Base-by-base conservation (phyloP, 2,113 vertebrate genomes). In the Syngnathus typhle region DNA sequence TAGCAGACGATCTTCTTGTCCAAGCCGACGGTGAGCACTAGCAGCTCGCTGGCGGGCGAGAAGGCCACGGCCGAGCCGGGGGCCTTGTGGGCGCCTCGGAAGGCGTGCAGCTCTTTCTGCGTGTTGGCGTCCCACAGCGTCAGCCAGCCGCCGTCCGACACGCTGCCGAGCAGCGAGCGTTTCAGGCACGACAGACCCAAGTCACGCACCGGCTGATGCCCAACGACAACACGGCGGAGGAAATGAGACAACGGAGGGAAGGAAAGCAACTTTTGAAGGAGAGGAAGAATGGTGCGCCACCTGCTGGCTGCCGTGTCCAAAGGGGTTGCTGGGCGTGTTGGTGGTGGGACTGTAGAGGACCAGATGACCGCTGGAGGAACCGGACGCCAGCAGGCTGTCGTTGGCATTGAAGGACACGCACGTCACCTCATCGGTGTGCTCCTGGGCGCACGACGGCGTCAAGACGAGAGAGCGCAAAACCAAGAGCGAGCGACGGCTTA, bases 1-100 rank as follows among this genome's bases (percentile, higher is more conserved):
- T 98, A 99, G 73, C 95, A 95, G 89, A 96, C 88, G 74, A 98
- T 94, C 91, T 94, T 96, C 89, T 98, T 99, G 89, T 99, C 97
- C 82, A 98, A 87, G 58, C 97, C 97, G 47, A 98, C 91, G 41
- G 94, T 98, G 82, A 95, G 93, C 82, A 96, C 91, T 13, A 99
- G 89, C 79, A 98, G 75, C 49, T 98, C 95, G 65, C 94, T 98
- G 85, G 94, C 91, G 15, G 97, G 97, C 67, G 97, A 99, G 90
- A 99, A 99, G 74, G 92, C 92, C 65, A 99, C 86, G 76, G 93
- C 94, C 1, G 92, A 95, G 73, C 93, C 93, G 1, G 97, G 97
- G 19, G 95, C 97, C 84, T 96, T 98, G 77, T 99, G 97, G 19
- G 93, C 82, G 21, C 85, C 82, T 62, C 94, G 93, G 52, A 99